Percentiles rank a stretch among this genome's conserved stretches.
Conservation (phyloP, 2,797 vertebrate species). For the Triplophysa bombifrons region DNA sequence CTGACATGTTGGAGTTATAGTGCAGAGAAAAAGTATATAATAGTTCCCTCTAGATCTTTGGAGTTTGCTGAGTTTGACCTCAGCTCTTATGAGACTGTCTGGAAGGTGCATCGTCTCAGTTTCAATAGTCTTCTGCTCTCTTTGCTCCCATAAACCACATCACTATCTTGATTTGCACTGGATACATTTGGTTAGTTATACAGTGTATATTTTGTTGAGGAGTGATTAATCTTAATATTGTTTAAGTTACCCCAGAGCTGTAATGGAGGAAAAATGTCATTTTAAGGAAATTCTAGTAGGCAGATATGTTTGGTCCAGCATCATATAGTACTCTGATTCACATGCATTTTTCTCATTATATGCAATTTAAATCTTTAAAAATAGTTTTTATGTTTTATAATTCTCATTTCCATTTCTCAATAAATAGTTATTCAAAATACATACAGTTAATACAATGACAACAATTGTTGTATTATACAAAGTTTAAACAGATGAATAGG, state of each 20-base stretch:
- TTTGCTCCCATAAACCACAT: slow-evolving; percentile 21
- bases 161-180: slow-evolving; percentile 3
- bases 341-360: neutral
- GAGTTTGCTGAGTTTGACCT: slow-evolving; percentile 41
- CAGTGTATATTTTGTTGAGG: neutral
- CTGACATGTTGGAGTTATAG: slow-evolving; percentile 38
- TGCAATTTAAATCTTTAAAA: too few species aligned
- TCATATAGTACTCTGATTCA: neutral
- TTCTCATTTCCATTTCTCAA: too few species aligned
- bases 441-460: too few species aligned
- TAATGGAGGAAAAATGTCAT: slow-evolving; percentile 1
- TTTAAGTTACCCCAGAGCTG: neutral
- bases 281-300: slow-evolving; percentile 9
- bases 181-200: slow-evolving; percentile 20
- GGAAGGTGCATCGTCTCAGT: slow-evolving; percentile 25
- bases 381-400: too few species aligned
- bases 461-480: too few species aligned
- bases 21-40: neutral
- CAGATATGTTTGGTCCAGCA: neutral
- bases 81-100: slow-evolving; percentile 24
- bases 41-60: slow-evolving; percentile 50
- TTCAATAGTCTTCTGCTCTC: slow-evolving; percentile 24
- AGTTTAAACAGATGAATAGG: too few species aligned
- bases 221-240: slow-evolving; percentile 4
- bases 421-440: too few species aligned